These are phyloP conservation scores for Anagrus nilaparvatae DNA, from an alignment of 1,140 invertebrate species.

Conservation along the genomic window DNA sequence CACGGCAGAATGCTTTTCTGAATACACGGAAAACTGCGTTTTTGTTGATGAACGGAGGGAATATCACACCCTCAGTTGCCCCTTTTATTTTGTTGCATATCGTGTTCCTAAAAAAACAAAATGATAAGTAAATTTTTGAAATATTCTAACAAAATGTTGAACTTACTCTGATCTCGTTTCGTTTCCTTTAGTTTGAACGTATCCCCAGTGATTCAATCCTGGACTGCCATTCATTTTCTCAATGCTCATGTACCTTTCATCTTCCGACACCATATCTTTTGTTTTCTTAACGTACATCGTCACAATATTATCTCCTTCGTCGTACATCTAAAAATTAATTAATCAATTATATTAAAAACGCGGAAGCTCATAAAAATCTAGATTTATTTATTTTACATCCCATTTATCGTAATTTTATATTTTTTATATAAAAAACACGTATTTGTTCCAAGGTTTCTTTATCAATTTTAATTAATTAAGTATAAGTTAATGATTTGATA, in stretches of 20 bases:
- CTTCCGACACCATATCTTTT: constrained; percentile 31
- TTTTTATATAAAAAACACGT: no score
- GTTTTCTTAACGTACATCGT: constrained; percentile 43
- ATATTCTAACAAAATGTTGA: constrained; percentile 5
- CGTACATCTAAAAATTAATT: constrained; percentile 43
- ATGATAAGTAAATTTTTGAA: background rate
- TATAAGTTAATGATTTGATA: no score
- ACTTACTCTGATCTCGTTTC: constrained; percentile 28
- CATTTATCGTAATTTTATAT: no score
- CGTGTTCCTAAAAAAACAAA: constrained; percentile 31
- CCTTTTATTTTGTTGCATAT: constrained; percentile 49
- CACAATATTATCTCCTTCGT: constrained; percentile 46
- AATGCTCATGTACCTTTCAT: constrained; percentile 42
- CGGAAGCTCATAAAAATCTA: no score
- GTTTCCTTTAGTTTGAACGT: constrained; percentile 31
- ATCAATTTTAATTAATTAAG: no score
- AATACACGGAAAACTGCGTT: constrained; percentile 48
- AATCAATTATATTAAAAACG: no score
- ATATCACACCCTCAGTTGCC: constrained; percentile 48
- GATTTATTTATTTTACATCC: no score
- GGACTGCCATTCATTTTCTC: constrained; percentile 47
- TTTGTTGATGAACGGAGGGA: constrained; percentile 45
- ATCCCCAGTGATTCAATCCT: constrained; percentile 51
- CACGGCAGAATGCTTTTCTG: constrained; percentile 57
- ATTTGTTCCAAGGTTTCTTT: no score